These are phyloP conservation scores for Poeciliopsis infans DNA, from an alignment of 2,797 vertebrate genomes.

Conservation along the genomic window DNA sequence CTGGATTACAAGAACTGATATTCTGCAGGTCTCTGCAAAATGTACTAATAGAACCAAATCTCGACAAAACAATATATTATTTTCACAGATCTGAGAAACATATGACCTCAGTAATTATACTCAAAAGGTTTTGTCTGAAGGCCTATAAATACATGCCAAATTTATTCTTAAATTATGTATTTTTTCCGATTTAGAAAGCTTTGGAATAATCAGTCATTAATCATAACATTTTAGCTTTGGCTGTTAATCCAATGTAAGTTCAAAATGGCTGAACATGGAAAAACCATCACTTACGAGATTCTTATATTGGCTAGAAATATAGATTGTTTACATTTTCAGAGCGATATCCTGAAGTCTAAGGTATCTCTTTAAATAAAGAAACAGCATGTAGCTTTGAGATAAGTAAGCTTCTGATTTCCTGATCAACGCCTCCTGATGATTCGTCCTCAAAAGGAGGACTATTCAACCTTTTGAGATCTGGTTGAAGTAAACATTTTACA, in stretches of 20 bases:
- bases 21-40: not conserved
- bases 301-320: not conserved
- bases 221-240: not conserved
- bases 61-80: not conserved
- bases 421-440: no score
- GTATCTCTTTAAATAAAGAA: not conserved
- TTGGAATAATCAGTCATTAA: not conserved
- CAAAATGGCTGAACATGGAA: not conserved
- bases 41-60: not conserved
- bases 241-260: not conserved
- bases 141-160: not conserved
- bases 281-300: not conserved
- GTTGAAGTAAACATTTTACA: not conserved
- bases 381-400: not conserved
- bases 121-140: not conserved
- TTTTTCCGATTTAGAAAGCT: not conserved
- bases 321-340: not conserved
- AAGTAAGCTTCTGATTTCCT: not conserved
- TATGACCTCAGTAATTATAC: not conserved
- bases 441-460: not conserved
- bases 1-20: not conserved
- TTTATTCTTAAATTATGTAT: not conserved
- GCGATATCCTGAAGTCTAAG: not conserved
- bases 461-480: no score
- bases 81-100: not conserved